Percentiles rank a stretch among this genome's conserved stretches.
These are phyloP conservation scores for Lepidotrigona ventralis DNA, from an alignment of 1,140 invertebrate genomes.

Conservation along the genomic window DNA sequence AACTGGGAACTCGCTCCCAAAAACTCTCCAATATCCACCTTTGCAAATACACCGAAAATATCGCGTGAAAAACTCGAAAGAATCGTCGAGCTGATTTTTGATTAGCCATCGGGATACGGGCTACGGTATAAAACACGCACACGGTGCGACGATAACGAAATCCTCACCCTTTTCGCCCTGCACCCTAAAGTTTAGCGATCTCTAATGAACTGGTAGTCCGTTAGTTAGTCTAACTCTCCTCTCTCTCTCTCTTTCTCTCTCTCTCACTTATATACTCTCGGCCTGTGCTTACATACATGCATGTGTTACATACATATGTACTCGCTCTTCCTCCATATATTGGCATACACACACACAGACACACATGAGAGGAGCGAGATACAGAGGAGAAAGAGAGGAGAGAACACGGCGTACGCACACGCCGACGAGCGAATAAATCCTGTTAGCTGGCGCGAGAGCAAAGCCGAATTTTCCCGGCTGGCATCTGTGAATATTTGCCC, in stretches of 20 bases:
- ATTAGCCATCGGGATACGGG: constrained; percentile 31
- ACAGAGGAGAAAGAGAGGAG: constrained; percentile 18
- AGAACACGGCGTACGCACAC: constrained; percentile 52
- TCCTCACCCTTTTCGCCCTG: constrained; percentile 57
- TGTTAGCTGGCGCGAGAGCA: constrained; percentile 62
- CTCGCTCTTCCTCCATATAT: neutral
- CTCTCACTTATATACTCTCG: neutral
- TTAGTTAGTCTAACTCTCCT: constrained; percentile 61
- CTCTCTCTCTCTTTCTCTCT: constrained; percentile 13
- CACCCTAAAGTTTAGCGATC: constrained; percentile 69
- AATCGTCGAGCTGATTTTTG: constrained; percentile 22
- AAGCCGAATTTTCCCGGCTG: constrained; percentile 66
- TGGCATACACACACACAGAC: neutral
- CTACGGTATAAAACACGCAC: constrained; percentile 36
- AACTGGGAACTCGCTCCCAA: too few species aligned
- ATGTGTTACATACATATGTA: constrained; percentile 37
- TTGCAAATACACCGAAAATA: neutral
- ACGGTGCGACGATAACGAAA: constrained; percentile 60
- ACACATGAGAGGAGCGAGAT: neutral
- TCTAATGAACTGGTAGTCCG: constrained; percentile 70
- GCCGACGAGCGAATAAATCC: constrained; percentile 67
- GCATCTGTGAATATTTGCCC: constrained; percentile 69
- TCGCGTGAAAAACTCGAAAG: neutral
- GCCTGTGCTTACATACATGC: constrained; percentile 21
- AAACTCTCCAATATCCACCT: neutral